phyloP scores from a whole-genome alignment of 2,797 vertebrate species.

The Phylloscopus collybita region DNA sequence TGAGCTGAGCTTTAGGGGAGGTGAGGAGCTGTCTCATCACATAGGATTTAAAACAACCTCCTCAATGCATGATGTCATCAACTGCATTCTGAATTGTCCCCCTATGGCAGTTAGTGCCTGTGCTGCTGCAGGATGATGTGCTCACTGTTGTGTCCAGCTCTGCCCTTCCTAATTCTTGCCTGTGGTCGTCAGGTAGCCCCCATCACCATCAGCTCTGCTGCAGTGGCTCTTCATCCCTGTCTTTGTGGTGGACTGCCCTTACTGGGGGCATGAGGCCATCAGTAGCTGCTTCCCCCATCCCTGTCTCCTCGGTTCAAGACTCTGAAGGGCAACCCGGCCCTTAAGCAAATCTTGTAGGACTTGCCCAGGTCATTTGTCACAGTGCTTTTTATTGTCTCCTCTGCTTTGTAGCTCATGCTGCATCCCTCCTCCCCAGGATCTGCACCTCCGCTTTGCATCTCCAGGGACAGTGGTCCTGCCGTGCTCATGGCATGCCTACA shows the following conservation, averaged over 20 bases:
- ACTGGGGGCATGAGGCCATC: neutral
- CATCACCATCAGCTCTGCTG: neutral
- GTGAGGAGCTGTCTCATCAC: neutral
- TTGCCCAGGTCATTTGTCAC: neutral
- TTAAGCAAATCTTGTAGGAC: neutral
- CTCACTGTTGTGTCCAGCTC: fast-evolving
- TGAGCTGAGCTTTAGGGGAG: neutral
- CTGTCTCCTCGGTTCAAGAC: neutral
- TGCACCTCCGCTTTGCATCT: neutral
- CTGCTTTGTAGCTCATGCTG: neutral
- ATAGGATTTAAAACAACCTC: neutral
- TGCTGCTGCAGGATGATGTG: neutral
- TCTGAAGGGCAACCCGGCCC: neutral
- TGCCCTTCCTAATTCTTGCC: neutral
- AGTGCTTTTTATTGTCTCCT: neutral
- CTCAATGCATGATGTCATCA: neutral
- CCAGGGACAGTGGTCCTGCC: neutral
- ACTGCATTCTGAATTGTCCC: neutral
- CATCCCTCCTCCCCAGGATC: neutral
- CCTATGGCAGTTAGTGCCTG: fast-evolving
- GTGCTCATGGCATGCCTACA: neutral
- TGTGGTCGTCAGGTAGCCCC: neutral
- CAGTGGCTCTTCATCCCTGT: neutral
- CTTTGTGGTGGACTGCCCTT: neutral
- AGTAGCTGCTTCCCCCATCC: neutral